A percentile compares a stretch with the other conserved stretches of the same genome.
phyloP scores from a whole-genome alignment of 2,888 invertebrate species.

The Saturnia pavonia region DNA sequence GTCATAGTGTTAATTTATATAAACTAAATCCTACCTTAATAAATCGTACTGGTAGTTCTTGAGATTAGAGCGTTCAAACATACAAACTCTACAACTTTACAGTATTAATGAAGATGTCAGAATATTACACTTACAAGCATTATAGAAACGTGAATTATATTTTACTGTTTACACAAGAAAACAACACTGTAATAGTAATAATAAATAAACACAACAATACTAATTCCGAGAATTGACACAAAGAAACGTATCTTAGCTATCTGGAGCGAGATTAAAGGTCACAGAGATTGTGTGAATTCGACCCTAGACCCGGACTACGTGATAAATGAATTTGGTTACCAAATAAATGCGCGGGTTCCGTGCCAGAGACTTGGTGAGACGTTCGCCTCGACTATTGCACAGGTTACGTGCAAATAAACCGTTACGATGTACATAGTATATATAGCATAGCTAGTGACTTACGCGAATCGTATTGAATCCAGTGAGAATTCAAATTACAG shows the following conservation, averaged over 20 bases:
- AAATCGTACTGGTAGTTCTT: too few relatives aligned
- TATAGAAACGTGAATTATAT: not conserved
- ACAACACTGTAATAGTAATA: constrained; percentile 30
- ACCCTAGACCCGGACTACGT: constrained; percentile 68
- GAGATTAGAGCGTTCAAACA: too few relatives aligned
- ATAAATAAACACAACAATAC: constrained; percentile 54
- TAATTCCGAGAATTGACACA: constrained; percentile 69
- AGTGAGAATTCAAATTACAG: not conserved
- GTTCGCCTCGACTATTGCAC: not conserved
- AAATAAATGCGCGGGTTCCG: constrained; percentile 30
- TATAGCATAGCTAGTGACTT: not conserved
- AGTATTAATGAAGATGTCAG: too few relatives aligned
- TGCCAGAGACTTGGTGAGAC: not conserved
- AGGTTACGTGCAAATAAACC: not conserved
- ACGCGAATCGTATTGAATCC: not conserved
- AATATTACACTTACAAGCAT: too few relatives aligned
- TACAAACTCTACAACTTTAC: too few relatives aligned
- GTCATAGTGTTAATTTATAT: too few relatives aligned
- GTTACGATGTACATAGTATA: not conserved
- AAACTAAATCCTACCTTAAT: too few relatives aligned
- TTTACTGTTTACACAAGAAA: not conserved
- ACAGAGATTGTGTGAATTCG: constrained; percentile 72
- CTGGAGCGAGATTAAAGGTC: constrained; percentile 75
- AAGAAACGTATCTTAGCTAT: constrained; percentile 68
- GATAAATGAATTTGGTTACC: constrained; percentile 61